These are phyloP conservation scores for Hymenopus coronatus DNA, from an alignment of 2,888 invertebrate genomes.

Conservation along the genomic window DNA sequence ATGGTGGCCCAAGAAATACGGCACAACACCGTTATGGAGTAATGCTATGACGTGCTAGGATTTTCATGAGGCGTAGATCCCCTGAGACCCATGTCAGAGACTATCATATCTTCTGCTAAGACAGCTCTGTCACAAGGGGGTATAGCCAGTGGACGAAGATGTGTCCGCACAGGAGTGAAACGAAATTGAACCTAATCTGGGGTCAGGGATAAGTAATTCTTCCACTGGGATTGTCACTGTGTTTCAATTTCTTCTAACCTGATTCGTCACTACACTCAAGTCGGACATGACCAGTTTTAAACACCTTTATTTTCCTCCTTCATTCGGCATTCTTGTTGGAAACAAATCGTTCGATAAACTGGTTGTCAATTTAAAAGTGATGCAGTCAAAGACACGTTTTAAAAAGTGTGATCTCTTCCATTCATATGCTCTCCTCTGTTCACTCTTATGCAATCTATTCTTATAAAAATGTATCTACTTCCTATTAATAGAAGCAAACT, in stretches of 20 bases:
- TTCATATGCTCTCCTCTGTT: too few species aligned
- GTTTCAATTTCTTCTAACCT: background rate
- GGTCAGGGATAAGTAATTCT: background rate
- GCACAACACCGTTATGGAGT: background rate
- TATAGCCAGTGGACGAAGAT: background rate
- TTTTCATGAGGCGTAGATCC: background rate
- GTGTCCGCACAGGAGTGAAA: background rate
- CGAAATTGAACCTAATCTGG: background rate
- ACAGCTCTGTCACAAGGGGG: background rate
- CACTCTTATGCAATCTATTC: too few species aligned
- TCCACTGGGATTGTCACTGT: background rate
- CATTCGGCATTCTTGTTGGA: too few species aligned
- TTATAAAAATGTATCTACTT: too few species aligned
- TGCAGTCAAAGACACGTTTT: too few species aligned
- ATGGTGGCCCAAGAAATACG: background rate
- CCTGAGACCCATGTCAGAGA: background rate
- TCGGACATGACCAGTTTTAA: too few species aligned
- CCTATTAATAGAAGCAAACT: too few species aligned
- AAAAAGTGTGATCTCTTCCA: too few species aligned
- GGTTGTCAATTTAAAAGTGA: too few species aligned
- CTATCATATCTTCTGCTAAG: background rate
- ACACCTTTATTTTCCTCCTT: too few species aligned
- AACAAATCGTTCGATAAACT: too few species aligned
- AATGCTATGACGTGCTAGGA: background rate
- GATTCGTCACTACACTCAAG: too few species aligned